These are phyloP conservation scores for Trypoxylus dichotomus DNA, from an alignment of 1,140 invertebrate genomes.

Conservation along the genomic window DNA sequence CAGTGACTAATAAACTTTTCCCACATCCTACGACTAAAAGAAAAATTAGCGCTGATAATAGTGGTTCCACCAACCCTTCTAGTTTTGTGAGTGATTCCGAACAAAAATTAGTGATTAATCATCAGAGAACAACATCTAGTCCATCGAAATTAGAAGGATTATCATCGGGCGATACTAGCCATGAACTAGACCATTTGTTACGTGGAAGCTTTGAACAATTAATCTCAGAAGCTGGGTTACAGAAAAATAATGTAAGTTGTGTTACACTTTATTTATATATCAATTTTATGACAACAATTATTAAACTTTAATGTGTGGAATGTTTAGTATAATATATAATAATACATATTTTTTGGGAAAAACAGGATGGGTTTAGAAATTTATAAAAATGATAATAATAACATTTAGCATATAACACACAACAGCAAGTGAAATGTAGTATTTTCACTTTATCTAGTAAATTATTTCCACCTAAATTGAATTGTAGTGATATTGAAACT, in stretches of 20 bases:
- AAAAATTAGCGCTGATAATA: constrained; percentile 59
- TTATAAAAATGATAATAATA: too few species aligned
- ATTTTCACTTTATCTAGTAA: too few species aligned
- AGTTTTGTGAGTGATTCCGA: constrained; percentile 41
- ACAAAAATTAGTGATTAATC: constrained; percentile 58
- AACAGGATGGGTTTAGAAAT: too few species aligned
- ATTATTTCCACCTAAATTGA: too few species aligned
- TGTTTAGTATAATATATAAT: too few species aligned
- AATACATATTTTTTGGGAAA: too few species aligned
- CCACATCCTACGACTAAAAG: constrained; percentile 49
- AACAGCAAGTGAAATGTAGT: too few species aligned
- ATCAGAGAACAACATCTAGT: constrained; percentile 77
- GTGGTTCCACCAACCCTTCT: constrained; percentile 43
- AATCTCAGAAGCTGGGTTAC: constrained; percentile 33
- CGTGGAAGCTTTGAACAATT: constrained; percentile 75
- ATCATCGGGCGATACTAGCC: constrained; percentile 61
- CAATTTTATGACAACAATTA: too few species aligned
- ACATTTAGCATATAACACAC: too few species aligned
- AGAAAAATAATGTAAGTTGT: constrained; percentile 58
- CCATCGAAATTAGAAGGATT: constrained; percentile 73
- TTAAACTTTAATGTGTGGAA: too few species aligned
- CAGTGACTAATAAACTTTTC: constrained; percentile 36
- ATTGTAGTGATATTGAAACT: too few species aligned
- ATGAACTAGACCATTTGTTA: constrained; percentile 72
- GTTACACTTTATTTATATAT: too few species aligned